A percentile compares a stretch with the other conserved stretches of the same genome.
These are phyloP conservation scores for Alexandromys fortis DNA, from an alignment of 2,113 vertebrate species.

Conservation along the genomic window DNA sequence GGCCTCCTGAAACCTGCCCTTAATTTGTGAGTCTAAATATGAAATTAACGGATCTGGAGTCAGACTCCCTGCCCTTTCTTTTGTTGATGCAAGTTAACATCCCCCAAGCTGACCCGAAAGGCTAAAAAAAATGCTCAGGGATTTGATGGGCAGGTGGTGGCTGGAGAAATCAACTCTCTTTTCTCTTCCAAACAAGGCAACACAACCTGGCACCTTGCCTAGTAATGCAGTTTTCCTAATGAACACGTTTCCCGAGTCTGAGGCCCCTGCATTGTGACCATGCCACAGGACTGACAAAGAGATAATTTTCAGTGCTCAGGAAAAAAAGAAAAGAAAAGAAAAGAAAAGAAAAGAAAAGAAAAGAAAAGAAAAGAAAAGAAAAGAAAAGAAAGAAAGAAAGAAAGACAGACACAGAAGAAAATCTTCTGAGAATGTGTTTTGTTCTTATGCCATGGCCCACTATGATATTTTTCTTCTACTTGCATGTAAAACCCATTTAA, in stretches of 20 bases:
- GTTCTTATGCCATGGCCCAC: constrained; percentile 54
- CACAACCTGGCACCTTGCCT: constrained; percentile 70
- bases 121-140: constrained; percentile 24
- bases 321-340: neutral
- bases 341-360: neutral
- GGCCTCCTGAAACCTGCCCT: constrained; percentile 20
- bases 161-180: neutral
- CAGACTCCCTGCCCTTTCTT: constrained; percentile 51
- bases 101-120: constrained; percentile 52
- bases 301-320: constrained; percentile 66
- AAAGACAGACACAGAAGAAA: neutral
- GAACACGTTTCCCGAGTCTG: constrained; percentile 60
- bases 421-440: constrained; percentile 67
- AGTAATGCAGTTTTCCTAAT: constrained; percentile 68
- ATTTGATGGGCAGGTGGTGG: constrained; percentile 61
- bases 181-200: constrained; percentile 62
- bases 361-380: neutral
- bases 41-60: constrained; percentile 57
- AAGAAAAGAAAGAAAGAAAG: neutral
- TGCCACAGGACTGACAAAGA: constrained; percentile 73
- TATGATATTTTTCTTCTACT: constrained; percentile 71
- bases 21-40: constrained; percentile 49
- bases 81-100: constrained; percentile 65
- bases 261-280: constrained; percentile 67
- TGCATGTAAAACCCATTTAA: constrained; percentile 66